Evolutionary conservation across 2,113 vertebrate genomes (phyloP).

Genomic region (Nyctibius bracteatus): DNA sequence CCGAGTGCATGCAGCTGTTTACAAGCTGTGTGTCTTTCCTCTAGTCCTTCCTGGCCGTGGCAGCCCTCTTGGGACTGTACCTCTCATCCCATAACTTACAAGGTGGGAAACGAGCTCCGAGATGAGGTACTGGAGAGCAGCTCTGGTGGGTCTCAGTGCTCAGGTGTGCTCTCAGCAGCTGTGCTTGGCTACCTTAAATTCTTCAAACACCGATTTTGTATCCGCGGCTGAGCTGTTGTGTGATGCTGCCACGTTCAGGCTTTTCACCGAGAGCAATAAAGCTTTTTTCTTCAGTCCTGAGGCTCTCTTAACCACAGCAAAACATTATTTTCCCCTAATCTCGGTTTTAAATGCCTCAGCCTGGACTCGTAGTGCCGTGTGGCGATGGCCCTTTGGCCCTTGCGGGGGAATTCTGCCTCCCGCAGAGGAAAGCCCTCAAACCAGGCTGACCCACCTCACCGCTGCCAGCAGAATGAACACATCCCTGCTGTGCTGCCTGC

Average conservation of each 20-base stretch:
- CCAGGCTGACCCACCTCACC: rapidly evolving
- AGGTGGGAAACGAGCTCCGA: not conserved
- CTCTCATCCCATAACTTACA: not conserved
- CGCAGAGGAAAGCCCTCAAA: not conserved
- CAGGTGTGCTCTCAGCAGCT: not conserved
- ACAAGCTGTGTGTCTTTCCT: not conserved
- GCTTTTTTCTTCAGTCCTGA: not conserved
- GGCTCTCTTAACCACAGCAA: not conserved
- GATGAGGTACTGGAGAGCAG: not conserved
- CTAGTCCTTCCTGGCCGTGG: not conserved
- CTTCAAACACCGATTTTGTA: rapidly evolving
- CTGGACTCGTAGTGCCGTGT: not conserved
- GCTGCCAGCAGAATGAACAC: not conserved
- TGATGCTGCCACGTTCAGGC: rapidly evolving
- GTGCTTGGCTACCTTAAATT: rapidly evolving
- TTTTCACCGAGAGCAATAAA: not conserved
- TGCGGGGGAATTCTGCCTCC: not conserved
- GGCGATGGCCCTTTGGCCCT: not conserved
- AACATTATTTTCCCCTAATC: rapidly evolving
- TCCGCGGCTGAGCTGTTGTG: rapidly evolving
- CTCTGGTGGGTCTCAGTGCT: not conserved
- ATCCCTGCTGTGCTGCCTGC: not conserved
- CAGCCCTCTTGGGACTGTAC: not conserved
- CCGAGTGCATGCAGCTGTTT: not conserved
- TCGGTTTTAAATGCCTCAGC: not conserved